Percentiles rank a stretch among this genome's conserved stretches.
Conservation (phyloP, 2,797 vertebrate species). For the Tragelaphus oryx region DNA sequence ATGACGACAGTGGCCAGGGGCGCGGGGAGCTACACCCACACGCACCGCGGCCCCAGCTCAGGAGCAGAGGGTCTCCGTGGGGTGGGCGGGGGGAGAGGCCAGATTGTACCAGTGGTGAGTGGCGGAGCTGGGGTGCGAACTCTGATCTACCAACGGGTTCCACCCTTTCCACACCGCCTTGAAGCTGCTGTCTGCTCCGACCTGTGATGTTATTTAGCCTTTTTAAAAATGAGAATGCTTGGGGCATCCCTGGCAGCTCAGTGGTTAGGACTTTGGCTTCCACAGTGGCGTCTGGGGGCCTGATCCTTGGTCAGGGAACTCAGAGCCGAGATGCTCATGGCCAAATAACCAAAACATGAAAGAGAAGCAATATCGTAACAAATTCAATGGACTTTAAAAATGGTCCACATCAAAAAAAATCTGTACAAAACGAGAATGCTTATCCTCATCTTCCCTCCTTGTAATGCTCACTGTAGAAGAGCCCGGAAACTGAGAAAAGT, state of each 20-base stretch:
- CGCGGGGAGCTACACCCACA: rapidly evolving
- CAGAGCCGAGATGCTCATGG: not conserved
- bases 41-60: rapidly evolving
- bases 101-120: rapidly evolving
- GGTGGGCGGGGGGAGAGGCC: not conserved
- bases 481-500: not conserved
- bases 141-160: not conserved
- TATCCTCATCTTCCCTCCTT: not conserved
- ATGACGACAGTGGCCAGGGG: rapidly evolving
- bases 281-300: not conserved
- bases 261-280: not conserved
- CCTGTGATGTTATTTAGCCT: not conserved
- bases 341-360: not conserved
- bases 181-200: not conserved
- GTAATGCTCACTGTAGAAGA: not conserved
- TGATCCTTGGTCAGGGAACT: not conserved
- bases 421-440: not conserved
- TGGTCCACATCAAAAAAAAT: not conserved
- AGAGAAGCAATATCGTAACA: not conserved
- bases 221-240: not conserved
- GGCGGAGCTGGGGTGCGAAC: not conserved
- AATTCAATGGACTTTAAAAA: not conserved
- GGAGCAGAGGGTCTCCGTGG: rapidly evolving
- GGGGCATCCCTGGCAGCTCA: not conserved
- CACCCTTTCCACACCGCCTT: rapidly evolving